phyloP scores from a whole-genome alignment of 2,797 vertebrate genomes.

The Cyclura pinguis region DNA sequence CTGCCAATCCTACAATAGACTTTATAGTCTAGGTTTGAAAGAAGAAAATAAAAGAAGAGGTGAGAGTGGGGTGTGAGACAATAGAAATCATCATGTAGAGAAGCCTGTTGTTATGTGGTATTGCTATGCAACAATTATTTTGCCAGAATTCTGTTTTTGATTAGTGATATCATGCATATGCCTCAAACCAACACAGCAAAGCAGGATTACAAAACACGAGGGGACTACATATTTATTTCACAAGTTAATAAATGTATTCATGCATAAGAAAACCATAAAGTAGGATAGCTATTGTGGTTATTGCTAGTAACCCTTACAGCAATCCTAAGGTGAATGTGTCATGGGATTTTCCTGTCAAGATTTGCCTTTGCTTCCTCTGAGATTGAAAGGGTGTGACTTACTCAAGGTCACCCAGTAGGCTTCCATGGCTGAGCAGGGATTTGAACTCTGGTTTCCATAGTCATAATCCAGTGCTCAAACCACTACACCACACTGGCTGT shows the following conservation, averaged over 20 bases:
- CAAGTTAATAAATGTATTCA: not conserved
- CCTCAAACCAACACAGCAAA: not conserved
- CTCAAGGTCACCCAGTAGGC: too few species aligned
- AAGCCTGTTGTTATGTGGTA: not conserved
- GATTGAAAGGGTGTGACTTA: too few species aligned
- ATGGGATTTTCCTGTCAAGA: too few species aligned
- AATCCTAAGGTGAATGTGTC: too few species aligned
- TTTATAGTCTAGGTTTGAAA: slow-evolving; percentile 18
- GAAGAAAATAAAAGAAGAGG: not conserved
- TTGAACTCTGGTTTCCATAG: too few species aligned
- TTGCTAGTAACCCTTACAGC: too few species aligned
- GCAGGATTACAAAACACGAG: not conserved
- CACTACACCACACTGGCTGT: too few species aligned
- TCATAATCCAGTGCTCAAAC: too few species aligned
- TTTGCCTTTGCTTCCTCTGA: too few species aligned
- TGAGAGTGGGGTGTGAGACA: not conserved
- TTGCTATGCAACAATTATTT: not conserved
- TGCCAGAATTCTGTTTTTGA: not conserved
- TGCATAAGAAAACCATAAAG: too few species aligned
- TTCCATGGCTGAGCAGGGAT: too few species aligned
- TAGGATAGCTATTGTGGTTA: too few species aligned
- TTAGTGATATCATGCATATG: not conserved
- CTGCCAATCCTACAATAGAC: slow-evolving; percentile 35
- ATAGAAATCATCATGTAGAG: not conserved
- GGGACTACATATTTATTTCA: not conserved